phyloP scores from a whole-genome alignment of 2,888 invertebrate species.

The Tuta absoluta region DNA sequence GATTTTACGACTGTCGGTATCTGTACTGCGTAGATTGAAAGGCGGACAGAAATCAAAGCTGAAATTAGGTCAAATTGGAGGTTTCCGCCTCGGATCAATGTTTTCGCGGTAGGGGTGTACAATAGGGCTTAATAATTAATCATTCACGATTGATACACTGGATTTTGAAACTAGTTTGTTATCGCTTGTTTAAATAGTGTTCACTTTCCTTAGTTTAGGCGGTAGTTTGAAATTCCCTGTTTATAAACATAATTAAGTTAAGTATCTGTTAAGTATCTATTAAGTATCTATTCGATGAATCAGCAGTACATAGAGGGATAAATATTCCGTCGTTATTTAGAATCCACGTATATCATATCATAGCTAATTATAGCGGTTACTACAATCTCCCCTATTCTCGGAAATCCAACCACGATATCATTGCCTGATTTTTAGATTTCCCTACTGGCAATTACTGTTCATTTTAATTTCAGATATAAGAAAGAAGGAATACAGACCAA shows the following conservation, averaged over 20 bases:
- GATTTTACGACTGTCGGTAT: slow-evolving; percentile 4
- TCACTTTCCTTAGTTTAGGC: no score
- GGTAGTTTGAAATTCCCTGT: no score
- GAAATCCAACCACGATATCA: slow-evolving; percentile 53
- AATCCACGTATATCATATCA: background rate
- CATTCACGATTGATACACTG: background rate
- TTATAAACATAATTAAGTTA: no score
- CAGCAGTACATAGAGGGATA: background rate
- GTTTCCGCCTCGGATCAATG: slow-evolving; percentile 17
- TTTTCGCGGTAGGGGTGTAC: slow-evolving; percentile 31
- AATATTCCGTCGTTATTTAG: background rate
- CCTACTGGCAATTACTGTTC: slow-evolving; percentile 35
- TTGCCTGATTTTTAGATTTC: slow-evolving; percentile 49
- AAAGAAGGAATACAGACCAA: no score
- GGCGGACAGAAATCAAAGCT: slow-evolving; percentile 13
- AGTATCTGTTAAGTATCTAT: no score
- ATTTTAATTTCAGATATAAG: no score
- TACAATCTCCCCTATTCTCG: slow-evolving; percentile 53
- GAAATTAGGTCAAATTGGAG: slow-evolving; percentile 12
- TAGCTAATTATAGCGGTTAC: slow-evolving; percentile 36
- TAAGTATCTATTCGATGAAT: no score
- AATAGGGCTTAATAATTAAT: slow-evolving; percentile 8
- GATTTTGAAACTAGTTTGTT: background rate
- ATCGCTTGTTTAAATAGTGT: background rate
- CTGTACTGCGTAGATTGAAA: background rate